A percentile compares a stretch with the other conserved stretches of the same genome.
Conservation (phyloP, 2,797 vertebrate genomes). For the Sebastes miniatus region DNA sequence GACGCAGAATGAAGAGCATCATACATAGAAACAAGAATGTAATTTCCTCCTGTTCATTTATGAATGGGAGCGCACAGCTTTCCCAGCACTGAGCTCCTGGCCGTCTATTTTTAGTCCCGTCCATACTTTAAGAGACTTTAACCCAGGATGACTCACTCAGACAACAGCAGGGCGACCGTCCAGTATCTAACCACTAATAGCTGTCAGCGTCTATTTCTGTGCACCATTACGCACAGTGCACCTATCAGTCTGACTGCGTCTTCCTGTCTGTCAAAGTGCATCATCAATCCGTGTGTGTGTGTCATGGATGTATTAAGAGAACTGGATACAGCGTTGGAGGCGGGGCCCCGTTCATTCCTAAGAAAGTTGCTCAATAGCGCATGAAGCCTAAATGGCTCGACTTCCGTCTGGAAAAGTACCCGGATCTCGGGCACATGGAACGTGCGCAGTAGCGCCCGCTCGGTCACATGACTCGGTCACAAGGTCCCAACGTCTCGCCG, state of each 20-base stretch:
- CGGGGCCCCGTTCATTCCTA: too few relatives aligned
- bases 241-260: background rate
- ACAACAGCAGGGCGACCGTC: slow-evolving; percentile 34
- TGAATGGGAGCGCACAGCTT: slow-evolving; percentile 14
- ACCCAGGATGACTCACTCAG: slow-evolving; percentile 59
- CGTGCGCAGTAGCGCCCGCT: too few relatives aligned
- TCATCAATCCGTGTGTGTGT: background rate
- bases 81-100: slow-evolving; percentile 27
- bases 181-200: slow-evolving; percentile 15
- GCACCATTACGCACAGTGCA: background rate
- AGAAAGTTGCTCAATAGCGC: rapidly evolving
- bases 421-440: too few relatives aligned
- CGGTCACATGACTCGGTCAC: too few relatives aligned
- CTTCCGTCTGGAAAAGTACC: too few relatives aligned
- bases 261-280: slow-evolving; percentile 15
- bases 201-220: slow-evolving; percentile 1
- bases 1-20: background rate
- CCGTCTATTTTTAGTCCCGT: slow-evolving; percentile 53
- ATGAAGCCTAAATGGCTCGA: too few relatives aligned
- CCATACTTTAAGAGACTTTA: slow-evolving; percentile 48
- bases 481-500: too few relatives aligned
- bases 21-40: slow-evolving; percentile 24
- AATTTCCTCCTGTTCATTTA: slow-evolving; percentile 43
- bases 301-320: background rate
- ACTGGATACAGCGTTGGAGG: too few relatives aligned